Base-by-base conservation (phyloP, 37 sponge, comb jelly and placozoan species). In the Crambe crambe region DNA sequence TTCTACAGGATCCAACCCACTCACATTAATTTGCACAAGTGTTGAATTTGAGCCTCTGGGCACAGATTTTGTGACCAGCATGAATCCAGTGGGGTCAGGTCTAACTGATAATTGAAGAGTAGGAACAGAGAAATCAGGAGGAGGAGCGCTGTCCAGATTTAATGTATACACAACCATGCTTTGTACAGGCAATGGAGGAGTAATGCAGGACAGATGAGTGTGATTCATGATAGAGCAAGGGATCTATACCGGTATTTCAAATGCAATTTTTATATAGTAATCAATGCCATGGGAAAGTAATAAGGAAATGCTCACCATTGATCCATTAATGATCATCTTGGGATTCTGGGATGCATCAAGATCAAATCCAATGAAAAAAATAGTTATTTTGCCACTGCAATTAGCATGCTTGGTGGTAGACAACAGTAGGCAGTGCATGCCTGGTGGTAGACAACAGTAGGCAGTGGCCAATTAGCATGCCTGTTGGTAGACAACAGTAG, bases 281-380 rank as follows among this genome's bases (percentile, higher is more conserved):
- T n/a, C n/a, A n/a, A n/a, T n/a, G n/a, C n/a, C n/a, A n/a, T n/a
- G n/a, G n/a, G n/a, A n/a, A n/a, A n/a, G n/a, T n/a, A n/a, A n/a
- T n/a, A n/a, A n/a, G n/a, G n/a, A n/a, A 51, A 15, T 18, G 15
- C 15, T 51, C 54, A 51, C 15, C 54, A 51, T 51, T 18, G 54
- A 51, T 18, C n/a, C n/a, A n/a, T n/a, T n/a, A 15, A 51, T 18
- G 54, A 51, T 51, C 15, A 51, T 9, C 15, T 15, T 26, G 25
- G 89, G 83, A 26, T 81, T 23, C 47, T 63, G 61, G 10, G 75
- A 57, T 21, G 71, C 72, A 69, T 88, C 73, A 23, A 88, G 51
- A 70, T 82, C 51, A 2, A 54, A 47, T 71, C 89, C 89, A 62
- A 61, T 82, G 67, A 88, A 83, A 27, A n/a, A 57, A 26, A 88